Percentiles rank a stretch among this genome's conserved stretches.
Conservation (phyloP, 1,140 invertebrate genomes). For the Cotesia glomerata region DNA sequence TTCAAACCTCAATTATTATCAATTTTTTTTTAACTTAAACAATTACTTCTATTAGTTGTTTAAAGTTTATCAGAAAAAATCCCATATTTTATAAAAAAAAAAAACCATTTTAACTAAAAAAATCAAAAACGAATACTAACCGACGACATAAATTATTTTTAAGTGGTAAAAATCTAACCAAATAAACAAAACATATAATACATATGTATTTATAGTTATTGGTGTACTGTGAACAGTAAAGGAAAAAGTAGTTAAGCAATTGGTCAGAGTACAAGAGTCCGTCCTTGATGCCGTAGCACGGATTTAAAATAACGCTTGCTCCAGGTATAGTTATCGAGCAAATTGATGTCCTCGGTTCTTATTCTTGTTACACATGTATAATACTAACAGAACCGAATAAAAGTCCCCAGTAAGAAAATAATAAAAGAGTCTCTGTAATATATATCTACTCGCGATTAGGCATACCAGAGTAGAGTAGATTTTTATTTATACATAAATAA, state of each 20-base stretch:
- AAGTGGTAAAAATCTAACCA: not conserved
- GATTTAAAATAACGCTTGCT: constrained; percentile 1
- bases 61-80: too few relatives aligned
- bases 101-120: too few relatives aligned
- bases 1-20: too few relatives aligned
- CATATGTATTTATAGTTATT: not conserved
- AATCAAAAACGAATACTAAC: not conserved
- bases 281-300: constrained; percentile 14
- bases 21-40: too few relatives aligned
- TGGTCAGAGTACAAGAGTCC: not conserved
- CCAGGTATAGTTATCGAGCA: constrained; percentile 4
- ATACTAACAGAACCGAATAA: too few relatives aligned
- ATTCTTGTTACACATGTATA: too few relatives aligned
- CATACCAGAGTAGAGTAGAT: not conserved
- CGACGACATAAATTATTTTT: not conserved
- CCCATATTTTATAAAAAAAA: too few relatives aligned
- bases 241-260: not conserved
- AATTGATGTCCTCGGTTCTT: constrained; percentile 16
- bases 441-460: not conserved
- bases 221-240: not conserved
- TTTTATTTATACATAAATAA: not conserved
- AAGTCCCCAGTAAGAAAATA: too few relatives aligned
- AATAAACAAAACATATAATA: not conserved
- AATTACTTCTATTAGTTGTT: too few relatives aligned
- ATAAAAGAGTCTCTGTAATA: not conserved